Conservation (phyloP, 2,888 invertebrate species). For the Coelinius sp. region DNA sequence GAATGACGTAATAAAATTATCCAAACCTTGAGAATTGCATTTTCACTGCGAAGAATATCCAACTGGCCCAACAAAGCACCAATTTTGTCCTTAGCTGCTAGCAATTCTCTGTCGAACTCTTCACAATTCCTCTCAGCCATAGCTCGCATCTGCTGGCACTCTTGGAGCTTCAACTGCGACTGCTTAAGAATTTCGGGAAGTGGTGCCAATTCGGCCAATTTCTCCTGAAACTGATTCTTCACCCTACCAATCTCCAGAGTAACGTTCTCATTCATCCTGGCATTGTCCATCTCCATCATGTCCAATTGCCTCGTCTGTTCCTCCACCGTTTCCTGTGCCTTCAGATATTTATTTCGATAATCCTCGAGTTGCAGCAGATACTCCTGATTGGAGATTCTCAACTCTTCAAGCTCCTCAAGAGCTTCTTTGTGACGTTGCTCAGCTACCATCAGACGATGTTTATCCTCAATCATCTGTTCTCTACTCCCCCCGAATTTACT, state of each 20-base stretch:
- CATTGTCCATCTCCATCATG: slow-evolving; percentile 81
- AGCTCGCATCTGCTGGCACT: slow-evolving; percentile 78
- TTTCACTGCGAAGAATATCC: slow-evolving; percentile 59
- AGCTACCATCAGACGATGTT: slow-evolving; percentile 73
- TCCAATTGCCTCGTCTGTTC: slow-evolving; percentile 80
- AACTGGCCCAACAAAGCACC: slow-evolving; percentile 62
- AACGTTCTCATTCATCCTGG: slow-evolving; percentile 80
- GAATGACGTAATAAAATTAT: too few relatives aligned
- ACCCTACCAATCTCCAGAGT: slow-evolving; percentile 80
- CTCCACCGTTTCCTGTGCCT: slow-evolving; percentile 80
- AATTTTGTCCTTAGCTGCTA: slow-evolving; percentile 76
- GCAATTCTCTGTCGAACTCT: slow-evolving; percentile 77
- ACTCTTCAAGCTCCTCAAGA: slow-evolving; percentile 77
- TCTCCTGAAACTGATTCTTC: slow-evolving; percentile 81
- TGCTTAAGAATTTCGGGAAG: slow-evolving; percentile 80
- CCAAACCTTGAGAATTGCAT: slow-evolving; percentile 55
- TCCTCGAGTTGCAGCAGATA: slow-evolving; percentile 79
- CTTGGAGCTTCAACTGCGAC: slow-evolving; percentile 78
- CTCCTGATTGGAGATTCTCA: slow-evolving; percentile 75
- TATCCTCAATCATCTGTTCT: slow-evolving; percentile 78
- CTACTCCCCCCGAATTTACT: slow-evolving; percentile 72
- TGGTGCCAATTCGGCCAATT: slow-evolving; percentile 79
- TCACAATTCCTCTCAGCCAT: slow-evolving; percentile 79
- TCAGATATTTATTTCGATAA: slow-evolving; percentile 77
- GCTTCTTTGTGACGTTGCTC: slow-evolving; percentile 74